Evolutionary conservation across 2,797 vertebrate species (phyloP).

Genomic region (Choloepus didactylus): DNA sequence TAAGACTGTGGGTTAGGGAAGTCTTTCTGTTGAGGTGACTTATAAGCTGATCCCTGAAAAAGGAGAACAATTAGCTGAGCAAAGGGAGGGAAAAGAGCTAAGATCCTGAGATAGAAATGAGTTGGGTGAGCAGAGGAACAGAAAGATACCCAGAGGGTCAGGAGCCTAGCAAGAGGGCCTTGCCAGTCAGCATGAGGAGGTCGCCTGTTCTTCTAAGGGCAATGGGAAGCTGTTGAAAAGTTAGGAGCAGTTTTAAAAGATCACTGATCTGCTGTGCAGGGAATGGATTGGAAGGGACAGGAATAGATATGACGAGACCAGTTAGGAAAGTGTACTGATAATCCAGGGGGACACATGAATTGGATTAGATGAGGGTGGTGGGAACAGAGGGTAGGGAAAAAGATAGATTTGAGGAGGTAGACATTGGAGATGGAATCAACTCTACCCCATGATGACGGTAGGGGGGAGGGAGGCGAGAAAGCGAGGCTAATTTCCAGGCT

Average conservation of each 20-base stretch:
- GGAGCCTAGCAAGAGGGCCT: too few species aligned
- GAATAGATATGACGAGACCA: not conserved
- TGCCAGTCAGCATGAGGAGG: not conserved
- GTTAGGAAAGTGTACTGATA: not conserved
- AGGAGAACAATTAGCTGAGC: not conserved
- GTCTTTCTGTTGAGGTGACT: not conserved
- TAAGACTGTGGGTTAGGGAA: not conserved
- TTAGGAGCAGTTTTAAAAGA: not conserved
- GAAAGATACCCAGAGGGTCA: too few species aligned
- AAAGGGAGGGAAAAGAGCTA: not conserved
- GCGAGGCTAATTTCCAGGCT: not conserved
- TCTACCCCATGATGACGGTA: not conserved
- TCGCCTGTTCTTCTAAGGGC: not conserved
- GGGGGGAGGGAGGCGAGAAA: too few species aligned
- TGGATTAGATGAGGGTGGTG: not conserved
- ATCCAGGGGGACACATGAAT: not conserved
- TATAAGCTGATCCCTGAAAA: not conserved
- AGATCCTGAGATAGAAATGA: too few species aligned
- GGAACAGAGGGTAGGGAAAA: not conserved
- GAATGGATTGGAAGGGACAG: not conserved
- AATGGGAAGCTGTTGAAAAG: not conserved
- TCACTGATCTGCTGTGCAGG: not conserved
- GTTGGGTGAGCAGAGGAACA: too few species aligned
- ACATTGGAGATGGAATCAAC: not conserved
- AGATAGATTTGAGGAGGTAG: not conserved